phyloP scores from a whole-genome alignment of 2,797 vertebrate genomes.

The Meriones psammophilus region DNA sequence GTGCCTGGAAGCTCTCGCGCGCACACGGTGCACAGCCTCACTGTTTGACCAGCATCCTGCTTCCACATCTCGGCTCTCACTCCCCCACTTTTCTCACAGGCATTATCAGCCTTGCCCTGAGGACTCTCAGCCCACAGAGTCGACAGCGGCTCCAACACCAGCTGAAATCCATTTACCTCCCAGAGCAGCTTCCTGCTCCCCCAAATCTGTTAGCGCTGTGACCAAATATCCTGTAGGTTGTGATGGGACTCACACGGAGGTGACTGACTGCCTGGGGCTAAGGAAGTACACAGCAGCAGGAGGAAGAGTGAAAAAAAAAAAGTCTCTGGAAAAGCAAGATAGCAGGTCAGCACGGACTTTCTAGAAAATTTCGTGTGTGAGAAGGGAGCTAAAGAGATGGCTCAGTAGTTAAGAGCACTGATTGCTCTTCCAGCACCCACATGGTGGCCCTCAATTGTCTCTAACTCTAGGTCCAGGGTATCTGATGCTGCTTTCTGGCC shows the following conservation, averaged over 20 bases:
- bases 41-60: constrained; percentile 87
- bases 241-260: neutral
- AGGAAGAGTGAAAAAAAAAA: neutral
- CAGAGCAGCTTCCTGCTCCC: constrained; percentile 87
- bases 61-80: constrained; percentile 87
- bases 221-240: constrained; percentile 82
- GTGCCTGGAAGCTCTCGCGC: constrained; percentile 77
- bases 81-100: constrained; percentile 89
- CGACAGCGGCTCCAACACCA: constrained; percentile 89
- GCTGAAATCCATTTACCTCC: constrained; percentile 89
- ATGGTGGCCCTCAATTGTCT: neutral
- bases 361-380: neutral
- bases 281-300: neutral
- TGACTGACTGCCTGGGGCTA: neutral
- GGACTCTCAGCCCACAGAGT: constrained; percentile 86
- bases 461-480: neutral
- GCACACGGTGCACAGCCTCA: constrained; percentile 84
- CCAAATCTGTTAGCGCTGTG: constrained; percentile 86
- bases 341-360: neutral
- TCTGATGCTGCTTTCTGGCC: neutral
- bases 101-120: constrained; percentile 88
- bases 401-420: neutral
- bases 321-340: neutral
- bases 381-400: neutral
- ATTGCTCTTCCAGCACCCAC: neutral